These are phyloP conservation scores for Drosophila ficusphila DNA, from an alignment of 1,140 invertebrate species.

Conservation along the genomic window DNA sequence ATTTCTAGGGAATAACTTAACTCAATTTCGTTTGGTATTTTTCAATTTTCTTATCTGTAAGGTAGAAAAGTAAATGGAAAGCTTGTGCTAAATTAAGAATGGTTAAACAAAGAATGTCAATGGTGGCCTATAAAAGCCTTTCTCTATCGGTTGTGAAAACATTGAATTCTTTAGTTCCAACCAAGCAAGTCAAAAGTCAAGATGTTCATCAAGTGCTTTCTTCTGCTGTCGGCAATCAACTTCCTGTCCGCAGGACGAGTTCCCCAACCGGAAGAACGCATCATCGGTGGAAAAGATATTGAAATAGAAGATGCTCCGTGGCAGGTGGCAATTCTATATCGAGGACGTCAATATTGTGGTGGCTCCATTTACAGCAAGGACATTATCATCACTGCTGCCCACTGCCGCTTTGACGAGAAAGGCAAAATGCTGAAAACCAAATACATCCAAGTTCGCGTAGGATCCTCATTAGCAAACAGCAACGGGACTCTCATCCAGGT, in stretches of 20 bases:
- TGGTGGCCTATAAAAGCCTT: no score
- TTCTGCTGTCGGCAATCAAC: neutral
- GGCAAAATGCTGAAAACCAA: no score
- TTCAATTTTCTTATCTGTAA: no score
- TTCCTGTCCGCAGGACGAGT: no score
- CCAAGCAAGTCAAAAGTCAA: neutral
- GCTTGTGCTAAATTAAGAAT: no score
- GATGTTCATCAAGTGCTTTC: constrained; percentile 4
- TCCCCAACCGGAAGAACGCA: neutral
- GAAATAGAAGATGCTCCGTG: constrained; percentile 85
- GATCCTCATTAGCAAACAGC: constrained; percentile 3
- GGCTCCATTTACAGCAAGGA: constrained; percentile 85
- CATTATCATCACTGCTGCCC: constrained; percentile 86
- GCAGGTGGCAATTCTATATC: constrained; percentile 83
- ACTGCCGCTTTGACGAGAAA: no score
- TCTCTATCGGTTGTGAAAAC: no score
- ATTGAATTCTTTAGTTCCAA: no score
- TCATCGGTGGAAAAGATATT: constrained; percentile 41
- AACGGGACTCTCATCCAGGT: constrained; percentile 1
- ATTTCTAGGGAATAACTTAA: no score
- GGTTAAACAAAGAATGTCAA: no score
- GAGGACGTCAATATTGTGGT: constrained; percentile 85
- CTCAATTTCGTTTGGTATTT: no score
- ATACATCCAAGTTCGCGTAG: constrained; percentile 3
- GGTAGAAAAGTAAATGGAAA: no score